Percentiles rank a stretch among this genome's conserved stretches.
These are phyloP conservation scores for Drosophila azteca DNA, from an alignment of 1,140 invertebrate species.

Conservation along the genomic window DNA sequence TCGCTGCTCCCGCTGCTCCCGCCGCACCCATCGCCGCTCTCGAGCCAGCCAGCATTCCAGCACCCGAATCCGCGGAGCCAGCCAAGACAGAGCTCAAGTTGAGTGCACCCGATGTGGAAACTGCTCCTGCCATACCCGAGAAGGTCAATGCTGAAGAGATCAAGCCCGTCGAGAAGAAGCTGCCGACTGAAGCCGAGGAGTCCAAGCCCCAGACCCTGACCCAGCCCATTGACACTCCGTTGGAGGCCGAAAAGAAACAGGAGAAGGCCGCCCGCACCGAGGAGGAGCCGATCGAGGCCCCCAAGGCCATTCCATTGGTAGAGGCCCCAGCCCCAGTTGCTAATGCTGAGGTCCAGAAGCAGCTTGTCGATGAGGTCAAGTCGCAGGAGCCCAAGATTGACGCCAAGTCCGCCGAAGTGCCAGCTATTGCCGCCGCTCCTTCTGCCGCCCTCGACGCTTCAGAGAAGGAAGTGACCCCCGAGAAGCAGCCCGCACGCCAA, in stretches of 20 bases:
- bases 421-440: slow-evolving; percentile 5
- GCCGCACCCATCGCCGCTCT: background rate
- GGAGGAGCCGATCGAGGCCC: slow-evolving; percentile 48
- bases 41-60: too few species aligned
- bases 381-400: slow-evolving; percentile 44
- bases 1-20: slow-evolving; percentile 6
- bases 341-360: slow-evolving; percentile 50
- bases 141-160: slow-evolving; percentile 18
- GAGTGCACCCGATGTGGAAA: slow-evolving; percentile 51
- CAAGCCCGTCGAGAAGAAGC: slow-evolving; percentile 3
- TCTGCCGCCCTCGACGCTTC: background rate
- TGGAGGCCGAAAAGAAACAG: slow-evolving; percentile 46
- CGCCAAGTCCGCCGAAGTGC: slow-evolving; percentile 41
- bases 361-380: slow-evolving; percentile 59
- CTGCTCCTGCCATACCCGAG: slow-evolving; percentile 46
- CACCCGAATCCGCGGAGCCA: slow-evolving; percentile 8
- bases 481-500: slow-evolving; percentile 56
- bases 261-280: slow-evolving; percentile 63
- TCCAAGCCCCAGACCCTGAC: background rate
- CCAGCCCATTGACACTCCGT: slow-evolving; percentile 35
- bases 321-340: slow-evolving; percentile 48
- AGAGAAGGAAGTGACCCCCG: slow-evolving; percentile 25
- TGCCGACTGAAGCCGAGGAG: slow-evolving; percentile 1
- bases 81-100: slow-evolving; percentile 36
- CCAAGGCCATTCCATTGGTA: slow-evolving; percentile 54